Conservation (phyloP, 2,888 invertebrate genomes). For the Patella pellucida region DNA sequence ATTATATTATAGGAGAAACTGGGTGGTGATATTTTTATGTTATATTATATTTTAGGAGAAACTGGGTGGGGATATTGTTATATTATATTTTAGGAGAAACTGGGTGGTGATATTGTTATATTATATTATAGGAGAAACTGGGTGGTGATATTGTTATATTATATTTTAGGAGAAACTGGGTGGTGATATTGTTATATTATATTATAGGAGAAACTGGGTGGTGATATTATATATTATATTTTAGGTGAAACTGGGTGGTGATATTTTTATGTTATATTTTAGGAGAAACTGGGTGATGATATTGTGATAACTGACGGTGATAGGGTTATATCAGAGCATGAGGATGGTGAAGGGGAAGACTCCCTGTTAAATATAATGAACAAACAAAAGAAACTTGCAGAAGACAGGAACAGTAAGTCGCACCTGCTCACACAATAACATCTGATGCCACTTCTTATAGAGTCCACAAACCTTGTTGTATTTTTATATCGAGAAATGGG, state of each 20-base stretch:
- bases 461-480: too few relatives aligned
- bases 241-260: not conserved
- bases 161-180: too few relatives aligned
- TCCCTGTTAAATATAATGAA: not conserved
- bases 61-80: slow-evolving; percentile 60
- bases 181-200: too few relatives aligned
- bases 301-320: slow-evolving; percentile 53
- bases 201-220: too few relatives aligned
- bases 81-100: slow-evolving; percentile 21
- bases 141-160: too few relatives aligned
- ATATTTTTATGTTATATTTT: slow-evolving; percentile 10
- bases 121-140: too few relatives aligned
- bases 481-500: too few relatives aligned
- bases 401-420: not conserved
- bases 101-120: too few relatives aligned
- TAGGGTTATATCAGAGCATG: slow-evolving; percentile 16
- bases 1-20: not conserved
- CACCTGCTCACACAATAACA: too few relatives aligned
- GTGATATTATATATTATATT: too few relatives aligned
- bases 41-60: slow-evolving; percentile 46
- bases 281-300: slow-evolving; percentile 65
- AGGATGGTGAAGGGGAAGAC: not conserved
- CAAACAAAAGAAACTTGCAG: not conserved
- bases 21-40: not conserved
- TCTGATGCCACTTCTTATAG: too few relatives aligned